phyloP scores from a whole-genome alignment of 1,140 invertebrate genomes.

The Chionoecetes opilio region DNA sequence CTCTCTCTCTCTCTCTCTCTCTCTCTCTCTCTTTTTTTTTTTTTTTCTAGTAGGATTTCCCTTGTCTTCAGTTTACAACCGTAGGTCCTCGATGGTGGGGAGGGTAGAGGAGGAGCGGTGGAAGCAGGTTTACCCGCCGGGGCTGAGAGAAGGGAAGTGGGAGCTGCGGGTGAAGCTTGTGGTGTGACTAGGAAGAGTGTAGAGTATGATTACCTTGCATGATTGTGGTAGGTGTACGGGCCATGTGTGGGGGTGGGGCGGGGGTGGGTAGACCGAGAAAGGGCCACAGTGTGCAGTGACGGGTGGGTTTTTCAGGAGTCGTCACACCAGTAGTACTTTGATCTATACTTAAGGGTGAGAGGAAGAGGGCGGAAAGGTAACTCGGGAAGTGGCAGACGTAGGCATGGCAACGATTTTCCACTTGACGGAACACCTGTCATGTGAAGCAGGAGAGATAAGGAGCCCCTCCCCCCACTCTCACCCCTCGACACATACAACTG shows the following conservation, averaged over 20 bases:
- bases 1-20: slow-evolving; percentile 18
- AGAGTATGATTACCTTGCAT: slow-evolving; percentile 17
- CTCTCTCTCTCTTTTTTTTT: neutral
- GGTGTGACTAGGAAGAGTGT: slow-evolving; percentile 1
- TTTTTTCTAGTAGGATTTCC: neutral
- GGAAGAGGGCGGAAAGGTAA: neutral
- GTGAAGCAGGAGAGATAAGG: slow-evolving; percentile 46
- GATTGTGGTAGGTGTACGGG: slow-evolving; percentile 22
- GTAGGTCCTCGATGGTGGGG: slow-evolving; percentile 11
- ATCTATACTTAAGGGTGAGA: neutral
- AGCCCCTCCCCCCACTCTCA: neutral
- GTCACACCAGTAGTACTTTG: neutral
- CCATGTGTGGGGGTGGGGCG: neutral
- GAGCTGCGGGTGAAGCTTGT: slow-evolving; percentile 14
- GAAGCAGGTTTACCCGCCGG: slow-evolving; percentile 23
- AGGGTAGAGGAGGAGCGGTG: neutral
- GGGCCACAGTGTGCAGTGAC: neutral
- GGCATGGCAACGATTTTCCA: slow-evolving; percentile 28
- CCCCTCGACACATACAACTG: slow-evolving; percentile 56
- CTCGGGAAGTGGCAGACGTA: neutral
- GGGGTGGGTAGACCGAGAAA: neutral
- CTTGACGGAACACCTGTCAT: slow-evolving; percentile 37
- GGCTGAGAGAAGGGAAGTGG: slow-evolving; percentile 3
- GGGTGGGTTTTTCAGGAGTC: neutral
- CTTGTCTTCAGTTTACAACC: neutral